Conservation (phyloP, 1,140 invertebrate genomes). For the Drosophila biarmipes region DNA sequence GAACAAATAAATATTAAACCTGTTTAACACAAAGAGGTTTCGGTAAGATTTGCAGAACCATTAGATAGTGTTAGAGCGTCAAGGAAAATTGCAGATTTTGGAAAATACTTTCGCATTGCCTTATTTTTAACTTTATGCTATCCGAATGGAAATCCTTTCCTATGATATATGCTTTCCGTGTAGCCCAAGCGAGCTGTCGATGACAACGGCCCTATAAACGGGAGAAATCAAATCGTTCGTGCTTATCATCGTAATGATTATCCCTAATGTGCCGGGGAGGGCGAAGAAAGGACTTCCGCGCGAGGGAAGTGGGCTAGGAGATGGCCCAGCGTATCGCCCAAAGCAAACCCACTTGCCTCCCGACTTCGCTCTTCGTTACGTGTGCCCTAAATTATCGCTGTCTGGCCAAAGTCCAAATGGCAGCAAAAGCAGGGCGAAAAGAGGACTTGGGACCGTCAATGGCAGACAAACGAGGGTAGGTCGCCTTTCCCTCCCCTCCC, state of each 20-base stretch:
- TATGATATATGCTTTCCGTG: neutral
- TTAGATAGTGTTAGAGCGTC: too few relatives aligned
- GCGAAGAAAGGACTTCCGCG: slow-evolving; percentile 49
- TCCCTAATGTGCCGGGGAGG: slow-evolving; percentile 62
- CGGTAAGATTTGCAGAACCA: too few relatives aligned
- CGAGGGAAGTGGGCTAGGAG: slow-evolving; percentile 47
- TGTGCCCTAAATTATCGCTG: slow-evolving; percentile 65
- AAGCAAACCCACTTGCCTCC: slow-evolving; percentile 22
- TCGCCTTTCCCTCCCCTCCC: slow-evolving; percentile 3
- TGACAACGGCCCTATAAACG: slow-evolving; percentile 70
- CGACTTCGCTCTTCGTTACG: slow-evolving; percentile 47
- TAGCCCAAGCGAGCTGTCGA: slow-evolving; percentile 49
- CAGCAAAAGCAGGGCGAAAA: slow-evolving; percentile 17
- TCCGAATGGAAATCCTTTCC: too few relatives aligned
- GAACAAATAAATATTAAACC: neutral
- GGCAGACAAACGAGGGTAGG: slow-evolving; percentile 48
- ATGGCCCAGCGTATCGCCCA: slow-evolving; percentile 31
- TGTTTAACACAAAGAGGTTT: too few relatives aligned
- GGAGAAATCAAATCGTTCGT: slow-evolving; percentile 78
- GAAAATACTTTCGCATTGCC: too few relatives aligned
- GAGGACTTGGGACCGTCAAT: slow-evolving; percentile 61
- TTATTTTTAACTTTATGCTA: too few relatives aligned
- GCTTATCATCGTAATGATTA: slow-evolving; percentile 82
- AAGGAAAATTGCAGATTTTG: too few relatives aligned
- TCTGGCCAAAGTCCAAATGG: slow-evolving; percentile 43